phyloP scores from a whole-genome alignment of 2,888 invertebrate species.

The Bhutanitis thaidina region DNA sequence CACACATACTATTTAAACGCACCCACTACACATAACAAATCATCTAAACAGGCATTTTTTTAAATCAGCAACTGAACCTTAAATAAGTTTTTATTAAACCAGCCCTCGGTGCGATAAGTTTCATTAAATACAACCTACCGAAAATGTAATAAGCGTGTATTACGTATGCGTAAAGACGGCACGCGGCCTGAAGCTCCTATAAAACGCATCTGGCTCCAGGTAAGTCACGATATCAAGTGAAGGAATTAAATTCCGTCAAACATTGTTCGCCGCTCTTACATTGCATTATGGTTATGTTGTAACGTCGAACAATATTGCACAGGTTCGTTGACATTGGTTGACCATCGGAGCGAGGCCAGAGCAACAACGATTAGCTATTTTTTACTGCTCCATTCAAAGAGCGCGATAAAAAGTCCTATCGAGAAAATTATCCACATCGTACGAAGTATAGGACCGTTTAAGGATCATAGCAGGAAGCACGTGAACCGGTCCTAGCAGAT shows the following conservation, averaged over 20 bases:
- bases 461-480: slow-evolving; percentile 63
- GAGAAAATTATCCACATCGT: slow-evolving; percentile 54
- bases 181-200: slow-evolving; percentile 31
- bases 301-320: slow-evolving; percentile 23
- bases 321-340: slow-evolving; percentile 49
- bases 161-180: slow-evolving; percentile 30
- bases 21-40: too few species aligned
- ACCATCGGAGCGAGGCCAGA: slow-evolving; percentile 27
- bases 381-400: slow-evolving; percentile 38
- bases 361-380: slow-evolving; percentile 41
- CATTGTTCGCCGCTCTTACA: slow-evolving; percentile 3
- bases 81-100: background rate
- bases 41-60: too few species aligned
- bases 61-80: too few species aligned
- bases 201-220: slow-evolving; percentile 36
- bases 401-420: slow-evolving; percentile 46
- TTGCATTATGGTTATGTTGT: background rate
- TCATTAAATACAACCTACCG: slow-evolving; percentile 43
- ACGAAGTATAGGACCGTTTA: slow-evolving; percentile 53
- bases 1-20: too few species aligned
- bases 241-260: background rate
- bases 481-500: slow-evolving; percentile 40
- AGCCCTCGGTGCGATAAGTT: slow-evolving; percentile 23
- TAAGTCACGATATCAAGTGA: slow-evolving; percentile 14
- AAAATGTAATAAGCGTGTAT: slow-evolving; percentile 33